Evolutionary conservation across 2,797 vertebrate genomes (phyloP).

Genomic region (Leptodactylus fallax): DNA sequence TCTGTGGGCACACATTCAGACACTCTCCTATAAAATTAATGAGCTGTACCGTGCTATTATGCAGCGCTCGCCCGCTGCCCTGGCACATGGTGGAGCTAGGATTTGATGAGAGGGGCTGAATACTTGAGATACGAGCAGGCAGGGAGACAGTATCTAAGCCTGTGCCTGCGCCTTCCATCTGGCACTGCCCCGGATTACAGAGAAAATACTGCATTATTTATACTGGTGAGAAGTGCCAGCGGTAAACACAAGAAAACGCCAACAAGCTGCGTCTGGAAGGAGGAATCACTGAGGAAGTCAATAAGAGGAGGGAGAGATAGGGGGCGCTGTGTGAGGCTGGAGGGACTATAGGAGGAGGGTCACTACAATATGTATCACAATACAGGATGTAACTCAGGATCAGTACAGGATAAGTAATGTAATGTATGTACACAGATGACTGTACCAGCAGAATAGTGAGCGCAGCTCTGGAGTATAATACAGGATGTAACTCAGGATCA

Average conservation of each 20-base stretch:
- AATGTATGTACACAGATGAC: not conserved
- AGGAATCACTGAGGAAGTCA: not conserved
- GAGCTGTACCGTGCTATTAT: not conserved
- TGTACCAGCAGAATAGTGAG: no score
- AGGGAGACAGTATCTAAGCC: not conserved
- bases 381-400: not conserved
- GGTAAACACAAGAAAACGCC: conserved; percentile 23
- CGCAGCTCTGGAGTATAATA: no score
- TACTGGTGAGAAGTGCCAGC: not conserved
- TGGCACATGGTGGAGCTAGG: not conserved
- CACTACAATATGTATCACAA: no score
- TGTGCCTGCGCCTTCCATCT: conserved; percentile 28
- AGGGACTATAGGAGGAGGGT: not conserved
- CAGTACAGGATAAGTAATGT: no score
- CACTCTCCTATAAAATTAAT: not conserved
- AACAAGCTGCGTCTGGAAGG: not conserved
- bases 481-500: no score
- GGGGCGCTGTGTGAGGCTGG: no score
- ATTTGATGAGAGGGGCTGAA: not conserved
- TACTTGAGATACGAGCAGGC: not conserved
- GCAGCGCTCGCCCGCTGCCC: not conserved
- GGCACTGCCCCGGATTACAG: not conserved
- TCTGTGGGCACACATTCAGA: not conserved
- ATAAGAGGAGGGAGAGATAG: not conserved
- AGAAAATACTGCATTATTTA: conserved; percentile 48